A percentile compares a stretch with the other conserved stretches of the same genome.
phyloP scores from a whole-genome alignment of 2,888 invertebrate genomes.

The Nipponacmea schrenckii region DNA sequence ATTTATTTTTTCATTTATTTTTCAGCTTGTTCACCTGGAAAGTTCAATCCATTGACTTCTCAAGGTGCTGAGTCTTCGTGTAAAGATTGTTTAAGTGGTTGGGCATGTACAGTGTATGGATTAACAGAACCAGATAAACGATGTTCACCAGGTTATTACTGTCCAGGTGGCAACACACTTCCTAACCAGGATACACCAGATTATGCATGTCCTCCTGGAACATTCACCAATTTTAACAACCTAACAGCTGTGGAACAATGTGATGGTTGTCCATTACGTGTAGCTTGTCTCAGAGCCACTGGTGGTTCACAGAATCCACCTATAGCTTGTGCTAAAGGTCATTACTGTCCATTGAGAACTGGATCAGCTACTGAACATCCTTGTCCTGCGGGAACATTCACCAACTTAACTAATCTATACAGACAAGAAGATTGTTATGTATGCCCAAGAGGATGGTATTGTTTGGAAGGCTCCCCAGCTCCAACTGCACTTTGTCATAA shows the following conservation, averaged over 20 bases:
- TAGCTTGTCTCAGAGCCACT: slow-evolving; percentile 58
- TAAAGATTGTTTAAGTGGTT: slow-evolving; percentile 53
- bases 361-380: slow-evolving; percentile 53
- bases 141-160: slow-evolving; percentile 63
- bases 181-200: slow-evolving; percentile 52
- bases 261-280: slow-evolving; percentile 46
- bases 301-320: slow-evolving; percentile 63
- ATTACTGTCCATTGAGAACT: slow-evolving; percentile 62
- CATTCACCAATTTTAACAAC: slow-evolving; percentile 59
- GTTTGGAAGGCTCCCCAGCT: slow-evolving; percentile 53
- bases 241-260: slow-evolving; percentile 60
- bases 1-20: background rate
- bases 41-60: slow-evolving; percentile 50
- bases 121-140: slow-evolving; percentile 55
- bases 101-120: slow-evolving; percentile 55
- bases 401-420: slow-evolving; percentile 60
- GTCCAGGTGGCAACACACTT: slow-evolving; percentile 58
- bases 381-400: slow-evolving; percentile 62
- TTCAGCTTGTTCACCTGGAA: slow-evolving; percentile 55
- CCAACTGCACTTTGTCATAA: slow-evolving; percentile 54
- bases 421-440: slow-evolving; percentile 53
- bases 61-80: slow-evolving; percentile 42
- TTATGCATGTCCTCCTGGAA: slow-evolving; percentile 62
- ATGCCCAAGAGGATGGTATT: slow-evolving; percentile 61
- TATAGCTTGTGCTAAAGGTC: slow-evolving; percentile 57